These are phyloP conservation scores for Chionis minor DNA, from an alignment of 2,113 vertebrate species.

Conservation along the genomic window DNA sequence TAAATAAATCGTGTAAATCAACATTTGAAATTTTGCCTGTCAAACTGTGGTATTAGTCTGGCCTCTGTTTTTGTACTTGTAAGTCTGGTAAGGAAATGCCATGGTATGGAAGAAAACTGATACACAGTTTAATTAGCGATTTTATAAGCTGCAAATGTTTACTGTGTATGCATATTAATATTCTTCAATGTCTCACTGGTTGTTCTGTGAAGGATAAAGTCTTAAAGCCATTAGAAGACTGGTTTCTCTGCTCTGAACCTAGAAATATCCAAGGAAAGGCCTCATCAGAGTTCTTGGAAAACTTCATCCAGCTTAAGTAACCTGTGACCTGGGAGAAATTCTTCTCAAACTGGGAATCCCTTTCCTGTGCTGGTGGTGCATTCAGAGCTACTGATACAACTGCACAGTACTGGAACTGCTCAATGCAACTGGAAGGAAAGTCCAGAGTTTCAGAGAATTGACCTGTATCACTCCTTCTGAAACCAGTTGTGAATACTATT, in stretches of 20 bases:
- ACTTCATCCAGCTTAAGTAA: background rate
- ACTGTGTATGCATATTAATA: background rate
- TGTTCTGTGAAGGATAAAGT: background rate
- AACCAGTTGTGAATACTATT: background rate
- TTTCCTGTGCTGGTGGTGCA: background rate
- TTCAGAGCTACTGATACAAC: background rate
- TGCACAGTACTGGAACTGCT: background rate
- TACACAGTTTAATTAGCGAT: background rate
- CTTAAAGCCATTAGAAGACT: background rate
- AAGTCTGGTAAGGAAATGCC: background rate
- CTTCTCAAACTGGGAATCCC: background rate
- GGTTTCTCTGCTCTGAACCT: background rate
- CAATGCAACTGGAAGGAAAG: background rate
- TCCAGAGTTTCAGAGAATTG: background rate
- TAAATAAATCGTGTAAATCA: background rate
- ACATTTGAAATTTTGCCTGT: background rate
- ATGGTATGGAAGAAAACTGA: background rate
- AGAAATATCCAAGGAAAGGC: background rate
- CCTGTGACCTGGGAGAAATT: background rate
- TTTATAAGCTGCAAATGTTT: background rate
- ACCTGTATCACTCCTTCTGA: background rate
- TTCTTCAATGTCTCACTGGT: background rate
- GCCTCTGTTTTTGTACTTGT: background rate
- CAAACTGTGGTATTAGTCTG: background rate
- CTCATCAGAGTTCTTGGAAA: background rate